phyloP scores from a whole-genome alignment of 2,888 invertebrate species.

The Brenthis hecate region DNA sequence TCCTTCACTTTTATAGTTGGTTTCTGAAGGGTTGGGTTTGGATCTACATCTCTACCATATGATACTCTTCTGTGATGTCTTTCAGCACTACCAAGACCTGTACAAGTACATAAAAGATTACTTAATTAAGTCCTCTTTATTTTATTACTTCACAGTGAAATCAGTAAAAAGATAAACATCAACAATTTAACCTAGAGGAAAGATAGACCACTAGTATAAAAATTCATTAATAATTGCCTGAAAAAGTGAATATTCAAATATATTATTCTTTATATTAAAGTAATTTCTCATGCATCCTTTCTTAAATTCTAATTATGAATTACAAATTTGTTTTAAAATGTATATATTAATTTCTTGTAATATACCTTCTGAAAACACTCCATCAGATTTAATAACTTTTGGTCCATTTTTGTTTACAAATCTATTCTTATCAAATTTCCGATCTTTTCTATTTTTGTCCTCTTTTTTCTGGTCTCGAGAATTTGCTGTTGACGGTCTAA shows the following conservation, averaged over 20 bases:
- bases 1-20: slow-evolving; percentile 74
- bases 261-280: no score
- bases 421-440: slow-evolving; percentile 59
- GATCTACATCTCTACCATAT: slow-evolving; percentile 56
- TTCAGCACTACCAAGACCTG: slow-evolving; percentile 67
- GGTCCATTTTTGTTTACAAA: slow-evolving; percentile 60
- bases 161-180: not conserved
- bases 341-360: not conserved
- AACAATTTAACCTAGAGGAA: not conserved
- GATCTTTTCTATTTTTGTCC: slow-evolving; percentile 57
- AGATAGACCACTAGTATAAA: not conserved
- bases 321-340: not conserved
- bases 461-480: slow-evolving; percentile 58
- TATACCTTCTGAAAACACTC: slow-evolving; percentile 78
- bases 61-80: slow-evolving; percentile 55
- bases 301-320: not conserved
- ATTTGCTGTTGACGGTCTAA: slow-evolving; percentile 49
- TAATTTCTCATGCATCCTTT: not conserved
- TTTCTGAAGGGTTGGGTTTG: slow-evolving; percentile 55
- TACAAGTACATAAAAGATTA: slow-evolving; percentile 25
- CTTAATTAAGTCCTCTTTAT: no score
- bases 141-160: not conserved
- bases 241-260: not conserved
- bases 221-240: not conserved
- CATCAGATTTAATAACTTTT: slow-evolving; percentile 69